These are phyloP conservation scores for Agonopterix subpropinquella DNA, from an alignment of 2,888 invertebrate genomes.

Conservation along the genomic window DNA sequence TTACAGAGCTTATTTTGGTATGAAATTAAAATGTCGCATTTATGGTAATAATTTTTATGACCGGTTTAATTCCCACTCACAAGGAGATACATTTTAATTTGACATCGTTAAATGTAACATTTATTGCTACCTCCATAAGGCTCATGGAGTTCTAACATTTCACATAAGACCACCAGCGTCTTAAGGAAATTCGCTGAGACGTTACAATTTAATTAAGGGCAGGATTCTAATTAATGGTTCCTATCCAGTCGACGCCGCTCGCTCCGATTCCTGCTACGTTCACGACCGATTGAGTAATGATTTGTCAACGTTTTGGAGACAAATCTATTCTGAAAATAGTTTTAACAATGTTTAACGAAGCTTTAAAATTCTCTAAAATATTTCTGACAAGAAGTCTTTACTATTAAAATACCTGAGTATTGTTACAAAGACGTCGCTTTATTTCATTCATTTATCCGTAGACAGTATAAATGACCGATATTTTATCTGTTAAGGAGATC, in stretches of 20 bases:
- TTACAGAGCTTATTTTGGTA: not conserved
- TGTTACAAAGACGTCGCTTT: conserved; percentile 10
- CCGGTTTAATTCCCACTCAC: not conserved
- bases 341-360: conserved; percentile 11
- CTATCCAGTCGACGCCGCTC: conserved; percentile 15
- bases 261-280: conserved; percentile 15
- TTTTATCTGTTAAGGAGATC: conserved; percentile 54
- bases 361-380: conserved; percentile 12
- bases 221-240: conserved; percentile 47
- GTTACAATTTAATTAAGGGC: conserved; percentile 69
- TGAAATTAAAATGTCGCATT: no score
- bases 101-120: conserved; percentile 41
- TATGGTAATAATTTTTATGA: no score
- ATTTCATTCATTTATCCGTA: conserved; percentile 38
- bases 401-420: not conserved
- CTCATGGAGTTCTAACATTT: conserved; percentile 28
- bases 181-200: conserved; percentile 59
- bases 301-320: conserved; percentile 32
- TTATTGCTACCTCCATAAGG: conserved; percentile 38
- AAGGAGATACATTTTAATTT: conserved; percentile 20
- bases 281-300: conserved; percentile 39
- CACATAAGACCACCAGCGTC: conserved; percentile 52
- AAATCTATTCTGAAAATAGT: conserved; percentile 14
- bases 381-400: not conserved
- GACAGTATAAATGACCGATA: conserved; percentile 55